A percentile compares a stretch with the other conserved stretches of the same genome.
Evolutionary conservation across 2,888 invertebrate genomes (phyloP).

Genomic region (Neoscelio sp.): DNA sequence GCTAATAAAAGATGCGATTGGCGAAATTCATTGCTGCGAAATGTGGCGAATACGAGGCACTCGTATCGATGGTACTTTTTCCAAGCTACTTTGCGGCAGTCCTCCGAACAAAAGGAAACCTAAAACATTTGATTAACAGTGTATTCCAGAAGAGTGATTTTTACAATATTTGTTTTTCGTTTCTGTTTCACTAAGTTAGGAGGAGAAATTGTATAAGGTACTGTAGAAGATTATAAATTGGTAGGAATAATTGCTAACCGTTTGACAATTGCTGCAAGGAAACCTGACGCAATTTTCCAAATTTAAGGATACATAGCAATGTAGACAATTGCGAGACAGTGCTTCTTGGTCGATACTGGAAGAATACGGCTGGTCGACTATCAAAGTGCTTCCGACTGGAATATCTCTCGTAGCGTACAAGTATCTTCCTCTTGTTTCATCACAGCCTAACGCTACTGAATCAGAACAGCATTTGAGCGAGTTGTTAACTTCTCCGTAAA

Average conservation of each 20-base stretch:
- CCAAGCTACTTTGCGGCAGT: slow-evolving; percentile 79
- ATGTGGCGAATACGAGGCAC: slow-evolving; percentile 79
- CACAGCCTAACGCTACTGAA: slow-evolving; percentile 71
- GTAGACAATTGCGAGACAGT: slow-evolving; percentile 77
- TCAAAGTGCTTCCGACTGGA: slow-evolving; percentile 79
- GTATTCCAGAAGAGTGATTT: not conserved
- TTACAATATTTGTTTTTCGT: no score
- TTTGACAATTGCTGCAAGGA: slow-evolving; percentile 78
- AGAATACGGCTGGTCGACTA: slow-evolving; percentile 79
- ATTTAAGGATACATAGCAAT: slow-evolving; percentile 76
- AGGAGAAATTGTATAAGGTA: no score
- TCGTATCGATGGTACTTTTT: slow-evolving; percentile 81
- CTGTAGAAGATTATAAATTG: slow-evolving; percentile 15
- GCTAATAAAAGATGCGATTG: slow-evolving; percentile 76
- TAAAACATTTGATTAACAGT: slow-evolving; percentile 60
- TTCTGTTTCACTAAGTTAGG: no score
- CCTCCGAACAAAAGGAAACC: slow-evolving; percentile 82
- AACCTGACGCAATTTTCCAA: slow-evolving; percentile 70
- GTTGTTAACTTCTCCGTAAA: slow-evolving; percentile 73
- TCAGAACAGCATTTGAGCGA: slow-evolving; percentile 76
- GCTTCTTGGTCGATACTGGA: slow-evolving; percentile 76
- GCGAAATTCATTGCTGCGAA: slow-evolving; percentile 69
- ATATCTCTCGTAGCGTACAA: slow-evolving; percentile 82
- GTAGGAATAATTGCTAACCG: slow-evolving; percentile 76
- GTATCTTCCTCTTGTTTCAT: slow-evolving; percentile 80